Conservation (phyloP, 2,113 vertebrate species). For the Trinectes maculatus region DNA sequence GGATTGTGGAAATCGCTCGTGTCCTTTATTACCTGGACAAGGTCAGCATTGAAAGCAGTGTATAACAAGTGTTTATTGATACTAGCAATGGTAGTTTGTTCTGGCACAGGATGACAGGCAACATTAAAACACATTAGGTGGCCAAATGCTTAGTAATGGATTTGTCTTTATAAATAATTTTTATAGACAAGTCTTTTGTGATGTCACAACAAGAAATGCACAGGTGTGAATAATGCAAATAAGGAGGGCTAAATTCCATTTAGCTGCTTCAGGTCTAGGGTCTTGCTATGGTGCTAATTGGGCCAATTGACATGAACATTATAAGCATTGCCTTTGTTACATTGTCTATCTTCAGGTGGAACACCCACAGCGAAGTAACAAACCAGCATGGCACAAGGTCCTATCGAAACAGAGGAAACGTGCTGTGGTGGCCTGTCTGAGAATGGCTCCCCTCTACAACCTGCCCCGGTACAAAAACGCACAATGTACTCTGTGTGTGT, state of each 20-base stretch:
- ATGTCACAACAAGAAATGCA: not conserved
- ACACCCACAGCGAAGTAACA: conserved; percentile 88
- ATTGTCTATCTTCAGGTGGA: conserved; percentile 84
- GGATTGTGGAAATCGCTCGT: conserved; percentile 88
- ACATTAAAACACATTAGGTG: too few species aligned
- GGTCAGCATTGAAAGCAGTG: conserved; percentile 75
- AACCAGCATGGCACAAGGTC: conserved; percentile 89
- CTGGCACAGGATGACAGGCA: too few species aligned
- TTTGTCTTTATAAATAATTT: too few species aligned
- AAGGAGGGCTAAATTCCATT: not conserved
- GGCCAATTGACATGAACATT: too few species aligned
- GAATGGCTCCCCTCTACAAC: conserved; percentile 95
- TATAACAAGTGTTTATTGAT: not conserved
- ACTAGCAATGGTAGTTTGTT: not conserved
- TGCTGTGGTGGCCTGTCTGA: conserved; percentile 94
- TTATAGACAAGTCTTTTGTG: not conserved
- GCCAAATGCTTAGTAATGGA: too few species aligned
- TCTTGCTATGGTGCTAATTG: too few species aligned
- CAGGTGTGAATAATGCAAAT: not conserved
- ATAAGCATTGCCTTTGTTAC: not conserved
- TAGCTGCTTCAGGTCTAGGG: not conserved
- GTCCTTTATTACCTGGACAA: conserved; percentile 93
- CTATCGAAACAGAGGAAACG: conserved; percentile 95
- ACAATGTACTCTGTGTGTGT: not conserved
- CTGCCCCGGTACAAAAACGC: conserved; percentile 85